Base-by-base conservation (phyloP, 2,113 vertebrate genomes). In the Saguinus imperator region DNA sequence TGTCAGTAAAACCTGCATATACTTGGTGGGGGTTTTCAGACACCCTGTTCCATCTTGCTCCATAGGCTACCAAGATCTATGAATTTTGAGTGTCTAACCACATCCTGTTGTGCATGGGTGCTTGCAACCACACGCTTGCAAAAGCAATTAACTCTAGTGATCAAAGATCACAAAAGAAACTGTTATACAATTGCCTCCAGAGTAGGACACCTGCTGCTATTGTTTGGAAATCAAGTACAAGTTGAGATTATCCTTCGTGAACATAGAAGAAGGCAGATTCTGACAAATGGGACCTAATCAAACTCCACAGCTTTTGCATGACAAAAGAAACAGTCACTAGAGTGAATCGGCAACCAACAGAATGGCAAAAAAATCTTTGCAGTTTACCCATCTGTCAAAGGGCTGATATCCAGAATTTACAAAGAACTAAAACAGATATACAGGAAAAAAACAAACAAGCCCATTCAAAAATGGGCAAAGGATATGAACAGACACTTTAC, bases 71-170 rank as follows among this genome's bases (percentile, higher is more conserved):
- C 25, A 29, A 90, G 80, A 84, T 75, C 83, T 92, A 5, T 29
- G 57, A 84, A 61, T 40, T 83, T 45, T 82, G 43, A 70, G 40
- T 76, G 21, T 76, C 84, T 97, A 85, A 84, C 97, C 83, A 75
- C 94, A 96, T 95, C 95, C 94, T 97, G 88, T 92, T 89, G 80
- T 96, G 87, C 75, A 77, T 3, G 10, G n/a, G 29, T 43, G 16
- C 87, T 80, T 66, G 12, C 20, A 61, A 57, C 58, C 61, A 88
- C 66, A 23, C 16, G 6, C 81, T 90, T 94, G 50, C 37, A 75
- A 84, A 92, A 81, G 43, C 72, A 76, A 45, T 40, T 43, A 32
- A 77, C 27, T 94, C 40, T 68, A 73, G 77, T 43, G 64, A 52
- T 89, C 20, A 70, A 48, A n/a, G 76, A 66, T 94, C 16, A 7